Base-by-base conservation (phyloP, 2,888 invertebrate genomes). In the Drosophila mimica region DNA sequence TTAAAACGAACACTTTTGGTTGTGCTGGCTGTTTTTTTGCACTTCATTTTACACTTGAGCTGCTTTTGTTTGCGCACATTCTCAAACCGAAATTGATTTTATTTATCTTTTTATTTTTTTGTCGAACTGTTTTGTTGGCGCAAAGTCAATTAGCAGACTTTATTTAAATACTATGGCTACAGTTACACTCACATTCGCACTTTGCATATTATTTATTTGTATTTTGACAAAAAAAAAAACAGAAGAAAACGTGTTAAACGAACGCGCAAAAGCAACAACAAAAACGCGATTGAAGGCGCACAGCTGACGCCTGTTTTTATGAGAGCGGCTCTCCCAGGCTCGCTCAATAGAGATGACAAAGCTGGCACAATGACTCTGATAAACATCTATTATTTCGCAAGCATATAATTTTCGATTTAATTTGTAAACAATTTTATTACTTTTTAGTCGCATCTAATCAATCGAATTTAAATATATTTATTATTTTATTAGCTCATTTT, bases 141-240 rank as follows among this genome's bases (percentile, higher is more conserved):
- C 51, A 78, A 78, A 77, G 71, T 76, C 74, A 88, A 83, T 85
- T 88, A 83, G 69, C 88, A 72, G 59, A 57, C 67, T 70, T 77
- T 79, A 79, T 79, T 79, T 70, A 79, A 79, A 76, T 59, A 68
- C 56, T 58, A 71, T 70, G 61, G 70, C 74, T 57, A 71, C 79
- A 63, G 46, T 67, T 65, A 57, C 74, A 69, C 69, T 70, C 68
- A 51, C 49, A 70, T 46, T 79, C 58, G 43, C 66, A 71, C 61
- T 67, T 62, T 65, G 51, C 60, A 74, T 79, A 73, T 76, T 65
- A 73, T 70, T 67, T 71, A 76, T 58, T 67, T 74, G 57, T 70
- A 64, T 79, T 70, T 79, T 67, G 57, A 54, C 63, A 52, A 74
- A 69, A 5, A 74, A 43, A 20, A 13, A 28, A 40, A 49, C 38